These are phyloP conservation scores for Oenanthe oenanthe DNA, from an alignment of 2,113 vertebrate species.

Conservation along the genomic window DNA sequence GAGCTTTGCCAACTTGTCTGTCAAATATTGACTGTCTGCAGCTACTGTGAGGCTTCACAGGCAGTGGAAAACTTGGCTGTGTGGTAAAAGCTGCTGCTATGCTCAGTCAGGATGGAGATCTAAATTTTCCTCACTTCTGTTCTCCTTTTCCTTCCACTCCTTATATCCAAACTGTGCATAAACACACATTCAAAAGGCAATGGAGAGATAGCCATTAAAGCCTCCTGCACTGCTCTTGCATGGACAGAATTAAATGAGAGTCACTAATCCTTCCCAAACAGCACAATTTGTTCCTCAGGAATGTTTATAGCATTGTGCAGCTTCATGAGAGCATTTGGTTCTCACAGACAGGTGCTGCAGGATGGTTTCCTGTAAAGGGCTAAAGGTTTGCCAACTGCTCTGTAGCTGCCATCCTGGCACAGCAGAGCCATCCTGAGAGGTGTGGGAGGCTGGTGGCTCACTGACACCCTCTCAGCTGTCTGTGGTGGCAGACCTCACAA, in stretches of 20 bases:
- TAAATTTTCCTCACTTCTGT: neutral
- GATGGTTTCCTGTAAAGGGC: neutral
- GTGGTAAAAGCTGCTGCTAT: neutral
- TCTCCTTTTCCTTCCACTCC: neutral
- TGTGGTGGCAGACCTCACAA: neutral
- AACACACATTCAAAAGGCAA: neutral
- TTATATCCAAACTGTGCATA: neutral
- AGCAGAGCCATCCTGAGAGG: neutral
- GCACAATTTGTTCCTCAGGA: neutral
- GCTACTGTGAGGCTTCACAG: neutral
- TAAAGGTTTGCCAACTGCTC: neutral
- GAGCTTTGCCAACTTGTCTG: slow-evolving; percentile 1
- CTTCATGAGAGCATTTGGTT: neutral
- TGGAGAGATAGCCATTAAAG: neutral
- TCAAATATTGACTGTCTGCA: slow-evolving; percentile 33
- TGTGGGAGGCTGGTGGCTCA: neutral
- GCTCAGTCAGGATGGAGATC: neutral
- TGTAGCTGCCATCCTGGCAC: neutral
- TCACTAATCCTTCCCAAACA: neutral
- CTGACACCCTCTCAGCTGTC: neutral
- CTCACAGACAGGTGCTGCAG: neutral
- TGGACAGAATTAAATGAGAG: neutral
- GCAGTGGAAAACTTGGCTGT: neutral
- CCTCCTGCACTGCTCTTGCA: neutral
- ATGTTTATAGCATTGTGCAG: neutral